Evolutionary conservation across 2,113 vertebrate genomes (phyloP), one percentile per base, ranked within the genome.

Genomic region (Tympanuchus pallidicinctus): DNA sequence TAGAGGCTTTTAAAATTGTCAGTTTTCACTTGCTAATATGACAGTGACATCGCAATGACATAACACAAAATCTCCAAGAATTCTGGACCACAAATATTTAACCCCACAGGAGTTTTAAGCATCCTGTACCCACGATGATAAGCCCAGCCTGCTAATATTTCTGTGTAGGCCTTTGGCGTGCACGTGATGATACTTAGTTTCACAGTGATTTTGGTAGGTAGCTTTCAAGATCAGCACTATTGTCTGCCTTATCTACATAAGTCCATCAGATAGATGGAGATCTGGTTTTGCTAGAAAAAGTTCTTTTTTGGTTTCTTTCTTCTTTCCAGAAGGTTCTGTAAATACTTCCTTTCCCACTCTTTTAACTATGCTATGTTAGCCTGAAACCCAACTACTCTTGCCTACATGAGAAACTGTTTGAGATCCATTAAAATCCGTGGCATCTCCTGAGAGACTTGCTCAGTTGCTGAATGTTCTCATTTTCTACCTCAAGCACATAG

Each of bases 31-130:
- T 21, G 11, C 21, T 73, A 45, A 45, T 20, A 50, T 36, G 40
- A 30, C 21, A 24, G 0, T 50, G 45, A 10, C 5, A 1, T 50
- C 19, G 61, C 24, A 38, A 22, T 74, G 61, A 10, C 3, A 1
- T 57, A n/a, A 65, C 20, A 34, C 28, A 59, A 82, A 32, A 82
- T 50, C 10, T 25, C 40, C 30, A 59, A 52, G 66, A 79, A 36
- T 52, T 30, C 15, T 71, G 27, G 21, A 61, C 36, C 25, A n/a
- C 45, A 85, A 85, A 57, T 78, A 42, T 80, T 87, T 77, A 74
- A 71, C 15, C 3, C 16, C 0, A 1, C 5, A 0, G 7, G 25
- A 47, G 4, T 57, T 74, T 30, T n/a, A 74, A 81, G 50, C 3
- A 11, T 27, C 10, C 81, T 34, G 56, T 11, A 24, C 11, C 13